Conservation (phyloP, 2,797 vertebrate genomes). For the Cuniculus paca region DNA sequence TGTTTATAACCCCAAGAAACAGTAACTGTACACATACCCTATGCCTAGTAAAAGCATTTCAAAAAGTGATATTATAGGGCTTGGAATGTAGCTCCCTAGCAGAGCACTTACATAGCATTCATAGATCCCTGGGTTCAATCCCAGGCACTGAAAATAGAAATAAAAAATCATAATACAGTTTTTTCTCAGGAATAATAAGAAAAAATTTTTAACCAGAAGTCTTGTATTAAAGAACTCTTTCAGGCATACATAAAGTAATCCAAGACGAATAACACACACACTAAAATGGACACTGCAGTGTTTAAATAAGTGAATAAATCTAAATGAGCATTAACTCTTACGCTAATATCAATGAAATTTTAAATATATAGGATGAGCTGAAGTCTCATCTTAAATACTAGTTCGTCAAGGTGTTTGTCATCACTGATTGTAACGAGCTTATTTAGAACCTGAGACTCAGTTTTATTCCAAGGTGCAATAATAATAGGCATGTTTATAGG, state of each 20-base stretch:
- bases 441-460: background rate
- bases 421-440: background rate
- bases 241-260: background rate
- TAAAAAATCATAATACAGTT: background rate
- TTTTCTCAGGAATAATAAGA: background rate
- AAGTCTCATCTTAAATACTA: background rate
- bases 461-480: background rate
- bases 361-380: background rate
- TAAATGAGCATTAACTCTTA: background rate
- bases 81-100: background rate
- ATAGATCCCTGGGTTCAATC: background rate
- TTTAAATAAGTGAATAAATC: background rate
- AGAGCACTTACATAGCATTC: too few relatives aligned
- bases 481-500: background rate
- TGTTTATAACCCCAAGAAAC: background rate
- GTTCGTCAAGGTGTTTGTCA: background rate
- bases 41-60: background rate
- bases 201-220: background rate
- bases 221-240: background rate
- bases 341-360: background rate
- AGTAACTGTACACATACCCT: background rate
- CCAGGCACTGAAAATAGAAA: background rate
- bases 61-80: background rate
- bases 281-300: background rate
- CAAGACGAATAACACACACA: background rate